Evolutionary conservation across 2,888 invertebrate species (phyloP).

Genomic region (Deroplatys truncata): DNA sequence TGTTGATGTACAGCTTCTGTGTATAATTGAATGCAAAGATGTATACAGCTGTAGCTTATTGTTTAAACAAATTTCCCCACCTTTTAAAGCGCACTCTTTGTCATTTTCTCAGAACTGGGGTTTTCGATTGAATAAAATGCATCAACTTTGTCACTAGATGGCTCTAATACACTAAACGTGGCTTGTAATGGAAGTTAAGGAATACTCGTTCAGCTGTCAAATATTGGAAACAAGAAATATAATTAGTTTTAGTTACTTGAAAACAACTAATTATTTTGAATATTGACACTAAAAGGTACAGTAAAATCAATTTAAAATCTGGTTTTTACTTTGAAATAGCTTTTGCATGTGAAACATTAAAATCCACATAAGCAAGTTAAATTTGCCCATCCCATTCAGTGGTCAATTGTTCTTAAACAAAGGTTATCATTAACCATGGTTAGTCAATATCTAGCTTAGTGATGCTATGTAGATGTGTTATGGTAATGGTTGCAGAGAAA

Average conservation of each 20-base stretch:
- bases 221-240: background rate
- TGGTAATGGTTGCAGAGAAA: background rate
- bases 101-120: too few relatives aligned
- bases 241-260: background rate
- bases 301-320: background rate
- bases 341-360: background rate
- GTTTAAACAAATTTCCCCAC: too few relatives aligned
- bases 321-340: background rate
- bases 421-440: background rate
- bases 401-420: background rate
- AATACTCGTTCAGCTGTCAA: constrained; percentile 11
- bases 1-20: too few relatives aligned
- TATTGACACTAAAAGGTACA: background rate
- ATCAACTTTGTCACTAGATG: constrained; percentile 7
- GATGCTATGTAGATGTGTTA: background rate
- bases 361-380: background rate
- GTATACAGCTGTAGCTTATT: too few relatives aligned
- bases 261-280: background rate
- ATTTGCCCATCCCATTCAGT: background rate
- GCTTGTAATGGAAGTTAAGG: constrained; percentile 4
- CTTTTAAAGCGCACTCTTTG: too few relatives aligned
- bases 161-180: constrained; percentile 13
- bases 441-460: too few relatives aligned
- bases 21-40: too few relatives aligned
- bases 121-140: background rate